These are phyloP conservation scores for Philypnodon macrostomus DNA, from an alignment of 2,797 vertebrate genomes.

Conservation along the genomic window DNA sequence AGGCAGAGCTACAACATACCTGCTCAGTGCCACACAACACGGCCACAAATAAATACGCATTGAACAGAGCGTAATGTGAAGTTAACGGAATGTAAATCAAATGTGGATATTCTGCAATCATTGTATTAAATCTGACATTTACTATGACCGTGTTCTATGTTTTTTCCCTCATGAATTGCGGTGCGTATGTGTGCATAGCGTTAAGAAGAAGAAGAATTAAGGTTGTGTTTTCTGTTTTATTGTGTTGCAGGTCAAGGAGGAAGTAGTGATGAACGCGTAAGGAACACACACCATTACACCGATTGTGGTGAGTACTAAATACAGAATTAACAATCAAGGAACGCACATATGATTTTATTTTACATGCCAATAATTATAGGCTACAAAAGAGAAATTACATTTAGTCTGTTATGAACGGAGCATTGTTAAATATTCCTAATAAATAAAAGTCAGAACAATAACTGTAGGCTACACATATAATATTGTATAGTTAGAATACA, in stretches of 20 bases:
- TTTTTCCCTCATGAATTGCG: neutral
- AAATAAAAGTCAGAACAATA: too few species aligned
- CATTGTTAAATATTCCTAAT: too few species aligned
- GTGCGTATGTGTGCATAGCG: neutral
- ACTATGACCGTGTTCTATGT: too few species aligned
- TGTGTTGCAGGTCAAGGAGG: conserved; percentile 69
- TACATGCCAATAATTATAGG: too few species aligned
- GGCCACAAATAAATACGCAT: neutral
- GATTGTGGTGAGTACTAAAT: conserved; percentile 76
- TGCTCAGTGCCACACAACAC: neutral
- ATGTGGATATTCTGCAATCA: too few species aligned
- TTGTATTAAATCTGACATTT: too few species aligned
- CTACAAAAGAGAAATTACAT: too few species aligned
- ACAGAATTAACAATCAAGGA: too few species aligned
- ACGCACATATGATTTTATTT: too few species aligned
- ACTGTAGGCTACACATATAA: too few species aligned
- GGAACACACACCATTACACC: conserved; percentile 60
- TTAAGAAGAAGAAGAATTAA: neutral
- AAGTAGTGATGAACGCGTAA: conserved; percentile 75
- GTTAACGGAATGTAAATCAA: neutral
- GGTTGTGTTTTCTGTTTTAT: conserved; percentile 19
- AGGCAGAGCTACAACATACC: conserved; percentile 12
- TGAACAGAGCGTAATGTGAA: neutral
- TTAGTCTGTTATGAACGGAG: too few species aligned
- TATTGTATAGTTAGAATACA: too few species aligned